phyloP scores from a whole-genome alignment of 2,888 invertebrate genomes.

The Lysandra coridon region DNA sequence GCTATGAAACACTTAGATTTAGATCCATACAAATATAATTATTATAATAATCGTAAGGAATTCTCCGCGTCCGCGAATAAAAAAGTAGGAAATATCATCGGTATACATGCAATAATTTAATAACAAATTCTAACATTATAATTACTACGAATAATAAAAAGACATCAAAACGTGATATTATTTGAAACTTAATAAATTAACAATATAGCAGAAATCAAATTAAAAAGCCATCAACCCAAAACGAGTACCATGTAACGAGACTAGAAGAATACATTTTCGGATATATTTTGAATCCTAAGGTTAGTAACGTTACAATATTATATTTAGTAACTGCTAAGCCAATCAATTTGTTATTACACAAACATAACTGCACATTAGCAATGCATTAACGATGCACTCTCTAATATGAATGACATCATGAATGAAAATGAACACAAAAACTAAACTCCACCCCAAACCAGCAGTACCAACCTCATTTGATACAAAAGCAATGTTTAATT shows the following conservation, averaged over 20 bases:
- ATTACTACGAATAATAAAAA: background rate
- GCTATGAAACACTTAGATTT: constrained; percentile 17
- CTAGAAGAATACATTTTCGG: no score
- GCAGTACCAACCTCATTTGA: background rate
- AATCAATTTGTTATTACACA: background rate
- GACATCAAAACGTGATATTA: background rate
- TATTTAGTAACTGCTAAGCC: no score
- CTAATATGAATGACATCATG: background rate
- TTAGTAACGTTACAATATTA: no score
- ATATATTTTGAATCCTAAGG: no score
- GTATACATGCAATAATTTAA: constrained; percentile 13
- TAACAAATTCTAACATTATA: background rate
- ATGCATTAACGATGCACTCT: background rate
- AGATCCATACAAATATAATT: constrained; percentile 16
- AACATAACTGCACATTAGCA: background rate
- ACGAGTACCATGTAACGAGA: no score
- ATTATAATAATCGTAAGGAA: background rate
- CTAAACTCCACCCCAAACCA: background rate
- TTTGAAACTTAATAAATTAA: background rate
- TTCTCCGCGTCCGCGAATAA: constrained; percentile 3
- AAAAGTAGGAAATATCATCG: constrained; percentile 15
- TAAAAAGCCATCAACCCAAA: background rate
- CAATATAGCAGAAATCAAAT: background rate
- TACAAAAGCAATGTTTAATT: background rate
- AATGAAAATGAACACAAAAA: background rate